Conservation (phyloP, 2,113 vertebrate species). For the Jaculus jaculus region DNA sequence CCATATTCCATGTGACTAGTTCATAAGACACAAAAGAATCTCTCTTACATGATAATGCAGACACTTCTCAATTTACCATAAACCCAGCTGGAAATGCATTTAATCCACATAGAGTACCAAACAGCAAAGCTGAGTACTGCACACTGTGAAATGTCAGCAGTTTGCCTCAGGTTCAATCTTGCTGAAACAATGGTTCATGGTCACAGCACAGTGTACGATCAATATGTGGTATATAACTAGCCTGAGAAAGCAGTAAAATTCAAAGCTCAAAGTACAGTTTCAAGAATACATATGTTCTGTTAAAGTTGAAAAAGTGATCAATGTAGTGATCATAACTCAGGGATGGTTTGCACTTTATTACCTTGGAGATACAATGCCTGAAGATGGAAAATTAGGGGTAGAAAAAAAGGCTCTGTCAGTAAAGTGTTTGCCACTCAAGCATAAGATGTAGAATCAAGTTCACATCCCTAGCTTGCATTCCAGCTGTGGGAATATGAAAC, state of each 20-base stretch:
- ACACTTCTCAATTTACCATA: neutral
- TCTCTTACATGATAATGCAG: neutral
- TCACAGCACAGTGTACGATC: neutral
- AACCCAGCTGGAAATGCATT: neutral
- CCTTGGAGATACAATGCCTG: neutral
- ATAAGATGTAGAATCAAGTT: too few relatives aligned
- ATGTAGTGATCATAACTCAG: neutral
- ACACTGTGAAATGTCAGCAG: rapidly evolving
- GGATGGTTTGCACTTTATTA: neutral
- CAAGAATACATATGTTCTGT: neutral
- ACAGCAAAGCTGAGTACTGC: too few relatives aligned
- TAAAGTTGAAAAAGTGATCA: neutral
- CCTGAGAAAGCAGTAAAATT: neutral
- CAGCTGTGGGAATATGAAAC: too few relatives aligned
- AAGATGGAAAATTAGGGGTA: neutral
- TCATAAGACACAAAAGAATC: neutral
- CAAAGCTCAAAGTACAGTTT: neutral
- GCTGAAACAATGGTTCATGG: neutral
- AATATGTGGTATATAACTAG: neutral
- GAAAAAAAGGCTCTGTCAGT: neutral
- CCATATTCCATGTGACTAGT: neutral
- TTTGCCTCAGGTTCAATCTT: too few relatives aligned
- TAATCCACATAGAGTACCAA: neutral
- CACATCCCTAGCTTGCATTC: too few relatives aligned
- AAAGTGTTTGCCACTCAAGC: too few relatives aligned